Percentiles rank a stretch among this genome's conserved stretches.
phyloP scores from a whole-genome alignment of 2,888 invertebrate genomes.

The Mechanitis messenoides region DNA sequence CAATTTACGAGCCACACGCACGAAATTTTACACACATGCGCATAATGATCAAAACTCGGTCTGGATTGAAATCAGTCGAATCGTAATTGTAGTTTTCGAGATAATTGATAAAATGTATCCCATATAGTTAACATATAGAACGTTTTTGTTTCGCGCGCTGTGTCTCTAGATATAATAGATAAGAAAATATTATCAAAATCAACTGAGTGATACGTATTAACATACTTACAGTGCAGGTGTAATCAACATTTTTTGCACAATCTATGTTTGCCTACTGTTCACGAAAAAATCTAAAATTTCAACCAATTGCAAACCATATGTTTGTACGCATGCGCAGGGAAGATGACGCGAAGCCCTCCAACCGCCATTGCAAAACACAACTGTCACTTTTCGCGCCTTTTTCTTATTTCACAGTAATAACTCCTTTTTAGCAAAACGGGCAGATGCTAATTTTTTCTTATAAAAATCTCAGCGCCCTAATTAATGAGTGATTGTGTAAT shows the following conservation, averaged over 20 bases:
- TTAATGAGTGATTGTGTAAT: constrained; percentile 48
- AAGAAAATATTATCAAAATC: too few species aligned
- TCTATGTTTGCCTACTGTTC: constrained; percentile 12
- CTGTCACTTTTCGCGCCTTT: constrained; percentile 60
- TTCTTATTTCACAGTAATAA: constrained; percentile 34
- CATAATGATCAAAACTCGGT: too few species aligned
- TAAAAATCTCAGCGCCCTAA: constrained; percentile 54
- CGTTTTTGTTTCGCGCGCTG: too few species aligned
- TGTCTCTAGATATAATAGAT: too few species aligned
- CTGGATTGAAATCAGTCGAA: too few species aligned
- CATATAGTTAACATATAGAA: too few species aligned
- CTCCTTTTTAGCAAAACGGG: constrained; percentile 14
- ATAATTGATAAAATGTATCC: too few species aligned
- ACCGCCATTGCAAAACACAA: constrained; percentile 56
- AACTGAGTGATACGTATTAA: background rate
- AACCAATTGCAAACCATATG: constrained; percentile 43
- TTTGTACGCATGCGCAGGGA: constrained; percentile 41
- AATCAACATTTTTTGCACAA: background rate
- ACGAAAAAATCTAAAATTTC: constrained; percentile 14
- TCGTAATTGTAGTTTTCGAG: too few species aligned
- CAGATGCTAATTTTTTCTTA: constrained; percentile 53
- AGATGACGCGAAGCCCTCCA: constrained; percentile 44
- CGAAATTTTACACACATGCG: too few species aligned
- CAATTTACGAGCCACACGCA: too few species aligned
- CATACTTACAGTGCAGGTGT: background rate